phyloP scores from a whole-genome alignment of 2,888 invertebrate genomes.

The Sialis lutaria region DNA sequence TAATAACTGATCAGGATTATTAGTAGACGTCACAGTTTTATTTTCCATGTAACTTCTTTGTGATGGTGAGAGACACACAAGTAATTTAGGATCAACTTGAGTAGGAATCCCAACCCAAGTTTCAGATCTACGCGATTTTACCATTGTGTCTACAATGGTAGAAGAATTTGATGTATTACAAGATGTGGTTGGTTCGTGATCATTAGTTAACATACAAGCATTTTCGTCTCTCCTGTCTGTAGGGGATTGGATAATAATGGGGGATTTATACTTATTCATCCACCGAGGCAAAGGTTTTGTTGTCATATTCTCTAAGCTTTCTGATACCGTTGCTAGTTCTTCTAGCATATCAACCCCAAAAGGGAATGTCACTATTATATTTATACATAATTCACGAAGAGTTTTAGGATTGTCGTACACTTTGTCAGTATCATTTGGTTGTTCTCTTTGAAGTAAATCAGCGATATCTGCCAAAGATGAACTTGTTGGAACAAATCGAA shows the following conservation, averaged over 20 bases:
- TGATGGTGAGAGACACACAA: slow-evolving; percentile 55
- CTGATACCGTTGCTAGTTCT: slow-evolving; percentile 46
- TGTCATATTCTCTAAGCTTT: slow-evolving; percentile 29
- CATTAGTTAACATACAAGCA: background rate
- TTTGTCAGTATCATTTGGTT: slow-evolving; percentile 6
- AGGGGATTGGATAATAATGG: background rate
- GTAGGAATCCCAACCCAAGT: slow-evolving; percentile 46
- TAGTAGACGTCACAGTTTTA: slow-evolving; percentile 26
- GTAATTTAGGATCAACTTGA: slow-evolving; percentile 36
- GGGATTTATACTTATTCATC: background rate
- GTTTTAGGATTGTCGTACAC: slow-evolving; percentile 24
- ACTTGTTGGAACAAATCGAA: slow-evolving; percentile 42
- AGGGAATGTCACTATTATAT: slow-evolving; percentile 44
- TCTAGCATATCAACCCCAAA: slow-evolving; percentile 50
- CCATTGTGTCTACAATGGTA: slow-evolving; percentile 29
- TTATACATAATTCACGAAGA: slow-evolving; percentile 46
- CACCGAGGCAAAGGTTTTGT: background rate
- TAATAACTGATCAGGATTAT: slow-evolving; percentile 41
- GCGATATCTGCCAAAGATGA: slow-evolving; percentile 42
- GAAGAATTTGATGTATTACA: background rate
- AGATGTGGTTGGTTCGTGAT: background rate
- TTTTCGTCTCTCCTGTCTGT: slow-evolving; percentile 1
- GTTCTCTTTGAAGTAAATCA: slow-evolving; percentile 33
- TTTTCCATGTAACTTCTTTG: slow-evolving; percentile 43
- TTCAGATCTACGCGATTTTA: slow-evolving; percentile 24